Percentiles rank a stretch among this genome's conserved stretches.
Evolutionary conservation across 2,113 vertebrate species (phyloP).

Genomic region (Platanista minor): DNA sequence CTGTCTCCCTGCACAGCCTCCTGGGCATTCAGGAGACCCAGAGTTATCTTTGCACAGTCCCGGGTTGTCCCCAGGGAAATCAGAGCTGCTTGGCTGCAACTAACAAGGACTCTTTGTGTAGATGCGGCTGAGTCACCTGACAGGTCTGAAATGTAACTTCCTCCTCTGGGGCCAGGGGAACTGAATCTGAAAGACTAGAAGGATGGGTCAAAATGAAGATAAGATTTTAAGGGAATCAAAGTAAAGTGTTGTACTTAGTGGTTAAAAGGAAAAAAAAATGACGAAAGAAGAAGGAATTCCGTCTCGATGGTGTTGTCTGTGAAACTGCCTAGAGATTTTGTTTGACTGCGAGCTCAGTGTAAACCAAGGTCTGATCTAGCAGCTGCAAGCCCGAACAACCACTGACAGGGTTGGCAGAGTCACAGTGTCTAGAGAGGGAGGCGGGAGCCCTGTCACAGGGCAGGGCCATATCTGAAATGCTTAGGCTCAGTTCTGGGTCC

Average conservation of each 20-base stretch:
- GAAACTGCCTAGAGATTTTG: neutral
- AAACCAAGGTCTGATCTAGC: neutral
- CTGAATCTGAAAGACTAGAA: slow-evolving; percentile 18
- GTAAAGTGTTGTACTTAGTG: neutral
- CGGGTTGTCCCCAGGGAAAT: neutral
- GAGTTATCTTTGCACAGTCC: neutral
- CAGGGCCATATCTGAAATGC: neutral
- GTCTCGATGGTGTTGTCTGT: neutral
- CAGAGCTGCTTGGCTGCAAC: neutral
- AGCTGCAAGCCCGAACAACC: neutral
- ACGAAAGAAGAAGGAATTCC: neutral
- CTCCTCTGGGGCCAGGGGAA: neutral
- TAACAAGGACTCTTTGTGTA: slow-evolving; percentile 44
- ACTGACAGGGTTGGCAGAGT: neutral
- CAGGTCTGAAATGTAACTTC: slow-evolving; percentile 40
- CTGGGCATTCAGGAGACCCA: neutral
- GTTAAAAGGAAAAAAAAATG: neutral
- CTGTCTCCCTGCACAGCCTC: neutral
- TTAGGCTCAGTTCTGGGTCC: neutral
- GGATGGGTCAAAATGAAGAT: neutral
- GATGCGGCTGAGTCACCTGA: neutral
- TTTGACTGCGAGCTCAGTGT: neutral
- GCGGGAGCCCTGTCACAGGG: neutral
- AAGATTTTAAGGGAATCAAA: neutral
- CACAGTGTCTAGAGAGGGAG: neutral